A percentile compares a stretch with the other conserved stretches of the same genome.
phyloP scores from a whole-genome alignment of 2,113 vertebrate species.

The Tachysurus fulvidraco region DNA sequence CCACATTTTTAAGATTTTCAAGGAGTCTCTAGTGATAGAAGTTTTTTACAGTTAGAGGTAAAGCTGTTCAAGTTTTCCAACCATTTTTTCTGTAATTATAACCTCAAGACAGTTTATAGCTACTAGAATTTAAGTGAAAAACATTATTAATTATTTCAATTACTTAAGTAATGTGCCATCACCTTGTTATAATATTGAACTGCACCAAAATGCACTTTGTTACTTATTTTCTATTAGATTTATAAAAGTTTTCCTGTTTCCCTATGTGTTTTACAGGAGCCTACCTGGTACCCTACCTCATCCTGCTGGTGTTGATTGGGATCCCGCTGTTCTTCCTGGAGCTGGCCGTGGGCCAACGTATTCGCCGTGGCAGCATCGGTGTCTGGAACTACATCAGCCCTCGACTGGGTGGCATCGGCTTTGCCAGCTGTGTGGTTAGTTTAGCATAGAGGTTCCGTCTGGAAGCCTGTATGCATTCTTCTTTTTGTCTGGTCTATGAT shows the following conservation, averaged over 20 bases:
- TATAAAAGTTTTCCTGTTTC: background rate
- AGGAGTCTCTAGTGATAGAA: background rate
- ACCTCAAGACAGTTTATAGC: background rate
- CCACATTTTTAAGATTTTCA: background rate
- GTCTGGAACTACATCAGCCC: constrained; percentile 99
- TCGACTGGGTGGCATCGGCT: constrained; percentile 93
- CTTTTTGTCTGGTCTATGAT: background rate
- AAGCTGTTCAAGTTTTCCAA: background rate
- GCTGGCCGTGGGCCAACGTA: constrained; percentile 92
- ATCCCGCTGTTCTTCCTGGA: constrained; percentile 98
- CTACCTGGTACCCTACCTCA: constrained; percentile 93
- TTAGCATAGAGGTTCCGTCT: background rate
- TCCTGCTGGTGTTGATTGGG: constrained; percentile 89
- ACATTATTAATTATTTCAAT: background rate
- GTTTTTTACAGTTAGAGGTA: background rate
- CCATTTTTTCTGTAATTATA: background rate
- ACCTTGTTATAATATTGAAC: background rate
- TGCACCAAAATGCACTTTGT: background rate
- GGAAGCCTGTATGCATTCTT: background rate
- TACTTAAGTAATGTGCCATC: background rate
- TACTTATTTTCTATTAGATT: background rate
- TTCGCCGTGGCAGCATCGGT: constrained; percentile 93
- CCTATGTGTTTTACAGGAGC: constrained; percentile 77
- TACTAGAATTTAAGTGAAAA: background rate
- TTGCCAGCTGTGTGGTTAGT: constrained; percentile 94